A percentile compares a stretch with the other conserved stretches of the same genome.
These are phyloP conservation scores for Lanistes nyassanus DNA, from an alignment of 1,140 invertebrate genomes.

Conservation along the genomic window DNA sequence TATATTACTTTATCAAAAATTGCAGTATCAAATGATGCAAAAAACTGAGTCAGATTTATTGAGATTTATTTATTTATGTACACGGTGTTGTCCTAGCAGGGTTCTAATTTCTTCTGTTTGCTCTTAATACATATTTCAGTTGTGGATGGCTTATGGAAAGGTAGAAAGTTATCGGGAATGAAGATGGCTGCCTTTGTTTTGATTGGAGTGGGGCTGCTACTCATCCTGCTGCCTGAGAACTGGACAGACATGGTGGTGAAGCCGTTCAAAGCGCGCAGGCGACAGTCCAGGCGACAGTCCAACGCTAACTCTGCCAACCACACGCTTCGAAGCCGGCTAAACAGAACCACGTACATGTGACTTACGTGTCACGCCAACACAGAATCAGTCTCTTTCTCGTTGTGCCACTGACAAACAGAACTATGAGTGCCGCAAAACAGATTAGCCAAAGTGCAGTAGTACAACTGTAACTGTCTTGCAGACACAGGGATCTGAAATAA, in stretches of 20 bases:
- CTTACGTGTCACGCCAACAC: background rate
- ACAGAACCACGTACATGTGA: slow-evolving; percentile 25
- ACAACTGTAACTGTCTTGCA: background rate
- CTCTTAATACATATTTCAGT: slow-evolving; percentile 71
- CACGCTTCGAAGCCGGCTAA: slow-evolving; percentile 23
- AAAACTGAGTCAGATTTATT: too few species aligned
- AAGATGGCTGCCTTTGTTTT: slow-evolving; percentile 91
- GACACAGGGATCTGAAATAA: too few species aligned
- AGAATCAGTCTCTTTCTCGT: background rate
- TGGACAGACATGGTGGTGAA: slow-evolving; percentile 78
- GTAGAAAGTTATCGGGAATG: slow-evolving; percentile 89
- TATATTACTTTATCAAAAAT: too few species aligned
- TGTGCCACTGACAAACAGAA: background rate
- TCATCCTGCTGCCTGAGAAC: slow-evolving; percentile 94
- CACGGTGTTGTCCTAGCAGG: too few species aligned
- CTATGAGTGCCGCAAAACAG: too few species aligned
- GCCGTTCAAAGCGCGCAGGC: slow-evolving; percentile 15
- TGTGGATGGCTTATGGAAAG: slow-evolving; percentile 86
- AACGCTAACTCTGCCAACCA: slow-evolving; percentile 2
- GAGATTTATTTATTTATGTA: too few species aligned
- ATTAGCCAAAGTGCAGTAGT: background rate
- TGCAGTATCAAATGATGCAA: too few species aligned
- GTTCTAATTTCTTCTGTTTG: too few species aligned
- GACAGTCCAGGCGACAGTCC: background rate
- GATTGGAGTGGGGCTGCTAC: slow-evolving; percentile 70